Percentiles rank a stretch among this genome's conserved stretches.
These are phyloP conservation scores for Marronus borbonicus DNA, from an alignment of 2,888 invertebrate species.

Conservation along the genomic window DNA sequence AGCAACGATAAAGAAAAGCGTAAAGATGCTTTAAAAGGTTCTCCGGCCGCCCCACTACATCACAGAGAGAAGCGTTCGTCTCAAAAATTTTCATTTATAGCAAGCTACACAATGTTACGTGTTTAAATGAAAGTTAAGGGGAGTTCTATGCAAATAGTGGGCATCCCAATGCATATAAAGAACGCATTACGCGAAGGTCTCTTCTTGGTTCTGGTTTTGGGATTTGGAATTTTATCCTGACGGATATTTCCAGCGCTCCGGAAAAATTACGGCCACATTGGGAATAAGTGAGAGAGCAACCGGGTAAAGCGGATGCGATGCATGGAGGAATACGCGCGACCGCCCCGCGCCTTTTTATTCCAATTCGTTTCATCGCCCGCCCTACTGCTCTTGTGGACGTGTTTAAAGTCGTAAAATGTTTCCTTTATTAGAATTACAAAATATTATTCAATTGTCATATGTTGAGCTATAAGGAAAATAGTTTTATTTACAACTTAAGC, in stretches of 20 bases:
- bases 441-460: not conserved
- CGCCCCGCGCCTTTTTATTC: slow-evolving; percentile 22
- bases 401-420: slow-evolving; percentile 9
- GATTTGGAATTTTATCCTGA: slow-evolving; percentile 42
- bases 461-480: no score
- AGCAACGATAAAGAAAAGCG: not conserved
- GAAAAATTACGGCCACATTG: slow-evolving; percentile 62
- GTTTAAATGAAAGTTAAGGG: slow-evolving; percentile 49
- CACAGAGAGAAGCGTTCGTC: not conserved
- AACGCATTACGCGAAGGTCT: slow-evolving; percentile 61
- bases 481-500: no score
- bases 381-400: slow-evolving; percentile 12
- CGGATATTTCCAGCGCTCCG: slow-evolving; percentile 52
- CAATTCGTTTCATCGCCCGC: not conserved
- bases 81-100: slow-evolving; percentile 1
- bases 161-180: slow-evolving; percentile 65
- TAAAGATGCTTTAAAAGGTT: not conserved
- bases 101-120: slow-evolving; percentile 20
- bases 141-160: slow-evolving; percentile 58
- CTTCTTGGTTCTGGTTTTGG: slow-evolving; percentile 23
- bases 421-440: not conserved
- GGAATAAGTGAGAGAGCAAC: slow-evolving; percentile 54
- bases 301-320: slow-evolving; percentile 23
- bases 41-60: not conserved
- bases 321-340: slow-evolving; percentile 8